These are phyloP conservation scores for Augochlorella aurata DNA, from an alignment of 2,888 invertebrate genomes.

Conservation along the genomic window DNA sequence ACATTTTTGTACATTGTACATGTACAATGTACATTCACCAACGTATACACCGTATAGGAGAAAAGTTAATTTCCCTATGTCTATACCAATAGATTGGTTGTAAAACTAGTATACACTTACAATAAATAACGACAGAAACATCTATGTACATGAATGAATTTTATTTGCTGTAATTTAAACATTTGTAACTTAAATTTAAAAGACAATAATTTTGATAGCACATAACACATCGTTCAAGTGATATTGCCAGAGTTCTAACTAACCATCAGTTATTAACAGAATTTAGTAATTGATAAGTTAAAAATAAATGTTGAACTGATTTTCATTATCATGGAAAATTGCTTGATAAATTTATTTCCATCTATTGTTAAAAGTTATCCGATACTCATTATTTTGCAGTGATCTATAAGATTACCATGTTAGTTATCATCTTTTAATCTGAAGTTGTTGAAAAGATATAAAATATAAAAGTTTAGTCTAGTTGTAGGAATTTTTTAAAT, in stretches of 20 bases:
- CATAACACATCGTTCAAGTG: neutral
- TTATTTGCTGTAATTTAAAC: neutral
- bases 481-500: neutral
- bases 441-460: neutral
- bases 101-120: neutral
- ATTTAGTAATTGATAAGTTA: neutral
- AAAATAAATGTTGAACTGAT: neutral
- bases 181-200: too few species aligned
- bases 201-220: neutral
- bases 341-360: neutral
- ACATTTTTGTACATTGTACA: neutral
- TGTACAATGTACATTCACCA: neutral
- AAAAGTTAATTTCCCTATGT: conserved; percentile 29
- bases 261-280: neutral
- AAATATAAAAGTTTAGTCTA: neutral
- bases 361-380: neutral
- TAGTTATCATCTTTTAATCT: neutral
- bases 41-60: too few species aligned
- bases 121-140: too few species aligned
- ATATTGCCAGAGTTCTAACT: neutral
- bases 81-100: neutral
- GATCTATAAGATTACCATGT: neutral
- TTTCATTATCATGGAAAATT: too few species aligned
- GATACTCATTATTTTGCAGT: neutral
- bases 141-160: neutral